Evolutionary conservation across 2,113 vertebrate genomes (phyloP).

Genomic region (Paedocypris sp.): DNA sequence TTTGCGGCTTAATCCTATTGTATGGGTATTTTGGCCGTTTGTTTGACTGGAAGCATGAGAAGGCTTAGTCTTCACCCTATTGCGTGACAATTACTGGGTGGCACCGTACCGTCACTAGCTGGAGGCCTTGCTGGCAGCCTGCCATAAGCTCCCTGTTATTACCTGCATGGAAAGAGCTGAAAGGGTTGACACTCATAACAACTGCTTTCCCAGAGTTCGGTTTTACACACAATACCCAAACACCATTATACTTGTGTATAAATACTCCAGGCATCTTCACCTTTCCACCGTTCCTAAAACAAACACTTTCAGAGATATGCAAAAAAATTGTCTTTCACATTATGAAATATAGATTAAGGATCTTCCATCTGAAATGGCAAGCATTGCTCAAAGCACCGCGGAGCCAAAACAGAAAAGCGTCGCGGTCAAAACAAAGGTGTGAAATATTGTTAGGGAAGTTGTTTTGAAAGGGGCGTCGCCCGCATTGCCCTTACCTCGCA

Average conservation of each 20-base stretch:
- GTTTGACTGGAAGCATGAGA: constrained; percentile 36
- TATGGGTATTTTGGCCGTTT: constrained; percentile 16
- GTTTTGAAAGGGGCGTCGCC: constrained; percentile 49
- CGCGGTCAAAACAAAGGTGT: neutral
- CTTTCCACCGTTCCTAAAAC: neutral
- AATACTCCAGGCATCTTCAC: constrained; percentile 37
- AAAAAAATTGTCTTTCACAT: constrained; percentile 2
- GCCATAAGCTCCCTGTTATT: constrained; percentile 59
- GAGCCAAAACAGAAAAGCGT: constrained; percentile 32
- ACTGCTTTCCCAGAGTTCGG: constrained; percentile 37
- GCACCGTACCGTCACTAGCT: constrained; percentile 44
- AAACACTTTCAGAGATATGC: neutral
- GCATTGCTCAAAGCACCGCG: constrained; percentile 20
- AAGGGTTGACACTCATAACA: constrained; percentile 50
- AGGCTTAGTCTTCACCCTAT: neutral
- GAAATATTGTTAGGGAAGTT: constrained; percentile 41
- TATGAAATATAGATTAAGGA: neutral
- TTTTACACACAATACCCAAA: constrained; percentile 48
- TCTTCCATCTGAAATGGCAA: neutral
- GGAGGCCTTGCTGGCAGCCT: constrained; percentile 47
- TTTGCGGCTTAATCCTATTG: neutral
- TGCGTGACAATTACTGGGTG: constrained; percentile 60
- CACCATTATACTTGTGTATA: constrained; percentile 29
- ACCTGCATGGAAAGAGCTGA: constrained; percentile 38
- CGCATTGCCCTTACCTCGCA: constrained; percentile 80